These are phyloP conservation scores for Rhopilema esculentum DNA, from an alignment of 30 jellyfish, hydroid and myxozoan species.

Conservation along the genomic window DNA sequence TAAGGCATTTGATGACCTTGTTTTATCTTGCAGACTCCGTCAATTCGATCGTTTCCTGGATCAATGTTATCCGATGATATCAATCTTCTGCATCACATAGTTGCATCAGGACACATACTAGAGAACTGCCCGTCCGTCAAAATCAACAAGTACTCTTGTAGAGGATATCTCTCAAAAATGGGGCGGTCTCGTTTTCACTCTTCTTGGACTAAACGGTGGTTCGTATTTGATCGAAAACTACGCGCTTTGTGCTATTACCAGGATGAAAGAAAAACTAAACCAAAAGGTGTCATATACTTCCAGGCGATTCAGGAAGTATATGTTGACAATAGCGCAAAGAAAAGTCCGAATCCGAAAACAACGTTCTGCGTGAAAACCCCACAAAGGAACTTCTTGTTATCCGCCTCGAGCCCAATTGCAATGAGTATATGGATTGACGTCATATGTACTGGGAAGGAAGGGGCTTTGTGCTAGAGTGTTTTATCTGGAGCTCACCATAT, in stretches of 20 bases:
- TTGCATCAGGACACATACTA: conserved; percentile 94
- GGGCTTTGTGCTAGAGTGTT: conserved; percentile 69
- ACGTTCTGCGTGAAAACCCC: conserved; percentile 98
- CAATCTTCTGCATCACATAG: conserved; percentile 84
- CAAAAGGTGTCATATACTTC: conserved; percentile 90
- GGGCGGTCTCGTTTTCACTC: conserved; percentile 87
- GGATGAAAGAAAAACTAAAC: conserved; percentile 90
- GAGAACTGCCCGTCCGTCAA: conserved; percentile 93
- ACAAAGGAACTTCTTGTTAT: conserved; percentile 78
- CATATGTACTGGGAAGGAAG: conserved; percentile 94
- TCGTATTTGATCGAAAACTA: conserved; percentile 94
- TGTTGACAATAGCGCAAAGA: conserved; percentile 89
- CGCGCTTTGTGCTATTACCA: conserved; percentile 96
- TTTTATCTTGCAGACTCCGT: conserved; percentile 77
- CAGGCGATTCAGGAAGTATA: conserved; percentile 98
- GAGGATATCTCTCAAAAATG: conserved; percentile 97
- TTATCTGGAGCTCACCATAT: background rate
- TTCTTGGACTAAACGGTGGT: conserved; percentile 98
- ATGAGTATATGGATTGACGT: conserved; percentile 99
- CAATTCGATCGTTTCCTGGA: conserved; percentile 96
- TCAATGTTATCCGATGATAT: conserved; percentile 87
- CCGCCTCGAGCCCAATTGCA: conserved; percentile 96
- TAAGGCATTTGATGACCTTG: background rate
- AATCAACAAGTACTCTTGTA: conserved; percentile 92
- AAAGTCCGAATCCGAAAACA: conserved; percentile 92